Evolutionary conservation across 2,113 vertebrate species (phyloP).

Genomic region (Pampusana beccarii): DNA sequence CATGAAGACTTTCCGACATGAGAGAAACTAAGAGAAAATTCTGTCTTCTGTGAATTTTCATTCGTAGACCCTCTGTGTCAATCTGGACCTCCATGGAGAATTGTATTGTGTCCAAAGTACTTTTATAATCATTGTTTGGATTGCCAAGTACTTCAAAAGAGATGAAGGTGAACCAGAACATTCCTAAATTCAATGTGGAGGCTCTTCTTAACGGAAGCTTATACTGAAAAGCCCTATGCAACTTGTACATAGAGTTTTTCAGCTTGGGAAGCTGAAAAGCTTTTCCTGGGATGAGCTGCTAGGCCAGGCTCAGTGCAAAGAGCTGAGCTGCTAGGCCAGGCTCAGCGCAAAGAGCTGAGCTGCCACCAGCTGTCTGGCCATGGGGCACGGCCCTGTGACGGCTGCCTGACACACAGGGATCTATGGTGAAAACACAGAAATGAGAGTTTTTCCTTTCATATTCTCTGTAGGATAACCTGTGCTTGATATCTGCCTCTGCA

Average conservation of each 20-base stretch:
- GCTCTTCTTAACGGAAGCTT: background rate
- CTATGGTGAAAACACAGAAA: background rate
- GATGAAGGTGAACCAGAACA: background rate
- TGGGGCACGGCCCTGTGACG: rapidly evolving
- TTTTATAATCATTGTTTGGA: background rate
- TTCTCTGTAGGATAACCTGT: slow-evolving; percentile 18
- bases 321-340: background rate
- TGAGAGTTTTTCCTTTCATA: background rate
- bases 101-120: background rate
- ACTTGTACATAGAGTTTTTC: background rate
- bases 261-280: background rate
- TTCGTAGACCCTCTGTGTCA: background rate
- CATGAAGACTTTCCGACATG: background rate
- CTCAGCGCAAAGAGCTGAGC: background rate
- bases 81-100: background rate
- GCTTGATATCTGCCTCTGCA: background rate
- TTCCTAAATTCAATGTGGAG: background rate
- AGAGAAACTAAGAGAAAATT: background rate
- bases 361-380: background rate
- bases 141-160: background rate
- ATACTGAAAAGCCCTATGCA: background rate
- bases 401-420: background rate
- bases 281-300: background rate
- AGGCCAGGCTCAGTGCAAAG: background rate
- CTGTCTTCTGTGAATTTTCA: background rate